These are phyloP conservation scores for Trichogramma pretiosum DNA, from an alignment of 1,140 invertebrate genomes.

Conservation along the genomic window DNA sequence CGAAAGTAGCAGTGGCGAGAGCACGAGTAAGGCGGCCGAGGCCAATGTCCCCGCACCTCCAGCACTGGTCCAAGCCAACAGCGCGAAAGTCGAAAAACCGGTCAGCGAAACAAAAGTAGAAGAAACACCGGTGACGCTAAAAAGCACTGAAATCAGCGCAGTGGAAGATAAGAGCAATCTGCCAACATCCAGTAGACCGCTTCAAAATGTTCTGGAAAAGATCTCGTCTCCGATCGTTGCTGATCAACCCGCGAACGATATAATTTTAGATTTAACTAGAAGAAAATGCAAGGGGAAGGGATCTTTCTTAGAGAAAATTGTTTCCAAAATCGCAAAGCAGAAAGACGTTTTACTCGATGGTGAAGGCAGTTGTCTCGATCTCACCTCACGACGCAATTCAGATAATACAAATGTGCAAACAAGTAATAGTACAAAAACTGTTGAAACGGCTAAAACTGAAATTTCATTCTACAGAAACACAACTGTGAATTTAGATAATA, in stretches of 20 bases:
- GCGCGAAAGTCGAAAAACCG: not conserved
- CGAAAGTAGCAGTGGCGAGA: slow-evolving; percentile 5
- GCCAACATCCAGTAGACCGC: too few relatives aligned
- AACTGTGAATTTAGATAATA: not conserved
- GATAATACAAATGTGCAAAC: not conserved
- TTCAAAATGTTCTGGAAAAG: slow-evolving; percentile 4
- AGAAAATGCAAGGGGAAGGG: slow-evolving; percentile 36
- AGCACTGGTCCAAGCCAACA: not conserved
- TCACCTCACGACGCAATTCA: not conserved
- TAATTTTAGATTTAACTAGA: slow-evolving; percentile 39
- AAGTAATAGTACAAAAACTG: not conserved
- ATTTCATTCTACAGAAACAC: not conserved
- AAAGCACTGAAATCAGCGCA: not conserved
- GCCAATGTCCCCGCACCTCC: not conserved
- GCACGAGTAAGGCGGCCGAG: not conserved
- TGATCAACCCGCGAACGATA: slow-evolving; percentile 30
- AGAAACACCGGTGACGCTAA: not conserved
- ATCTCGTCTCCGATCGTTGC: not conserved
- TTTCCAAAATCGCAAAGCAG: slow-evolving; percentile 42
- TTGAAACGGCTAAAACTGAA: not conserved
- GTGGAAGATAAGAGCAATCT: not conserved
- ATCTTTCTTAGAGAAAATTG: slow-evolving; percentile 39
- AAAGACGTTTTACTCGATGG: slow-evolving; percentile 37
- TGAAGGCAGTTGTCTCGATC: slow-evolving; percentile 29
- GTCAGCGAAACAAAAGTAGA: slow-evolving; percentile 5